Conservation (phyloP, 1,140 invertebrate species). For the Lanistes nyassanus region DNA sequence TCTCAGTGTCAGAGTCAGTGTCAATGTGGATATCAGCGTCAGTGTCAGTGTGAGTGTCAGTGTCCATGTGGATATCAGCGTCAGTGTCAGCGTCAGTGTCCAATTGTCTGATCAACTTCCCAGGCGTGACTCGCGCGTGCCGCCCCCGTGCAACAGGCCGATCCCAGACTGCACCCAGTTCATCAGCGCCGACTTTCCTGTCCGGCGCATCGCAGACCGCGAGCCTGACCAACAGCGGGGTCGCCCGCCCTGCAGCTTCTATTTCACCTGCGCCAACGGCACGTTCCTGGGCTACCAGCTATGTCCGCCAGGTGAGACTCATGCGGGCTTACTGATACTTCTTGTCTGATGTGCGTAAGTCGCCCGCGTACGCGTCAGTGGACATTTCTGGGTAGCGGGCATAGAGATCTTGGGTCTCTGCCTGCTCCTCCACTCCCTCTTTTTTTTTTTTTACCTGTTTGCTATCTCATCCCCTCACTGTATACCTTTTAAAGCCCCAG, state of each 20-base stretch:
- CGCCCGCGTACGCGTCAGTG: not conserved
- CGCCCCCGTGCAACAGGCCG: conserved; percentile 23
- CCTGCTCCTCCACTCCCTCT: too few relatives aligned
- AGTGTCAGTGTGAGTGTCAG: not conserved
- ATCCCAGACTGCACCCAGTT: conserved; percentile 13
- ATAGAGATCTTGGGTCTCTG: not conserved
- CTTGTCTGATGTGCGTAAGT: not conserved
- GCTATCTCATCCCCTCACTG: too few relatives aligned
- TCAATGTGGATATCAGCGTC: not conserved
- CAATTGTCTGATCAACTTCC: not conserved
- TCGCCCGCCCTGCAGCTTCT: conserved; percentile 28
- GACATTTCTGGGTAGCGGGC: not conserved
- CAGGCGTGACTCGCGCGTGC: not conserved
- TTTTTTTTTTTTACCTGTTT: too few relatives aligned
- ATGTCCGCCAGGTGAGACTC: conserved; percentile 21
- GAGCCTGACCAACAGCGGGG: conserved; percentile 11
- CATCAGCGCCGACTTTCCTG: conserved; percentile 7
- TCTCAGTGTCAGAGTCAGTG: too few relatives aligned
- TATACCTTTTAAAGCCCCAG: too few relatives aligned
- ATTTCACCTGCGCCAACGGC: conserved; percentile 33
- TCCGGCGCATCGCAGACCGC: conserved; percentile 26
- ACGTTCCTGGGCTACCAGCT: conserved; percentile 31
- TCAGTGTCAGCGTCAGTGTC: too few relatives aligned
- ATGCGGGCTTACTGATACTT: too few relatives aligned
- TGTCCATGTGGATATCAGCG: not conserved